These are phyloP conservation scores for Trichechus manatus DNA, from an alignment of 2,113 vertebrate genomes.

Conservation along the genomic window DNA sequence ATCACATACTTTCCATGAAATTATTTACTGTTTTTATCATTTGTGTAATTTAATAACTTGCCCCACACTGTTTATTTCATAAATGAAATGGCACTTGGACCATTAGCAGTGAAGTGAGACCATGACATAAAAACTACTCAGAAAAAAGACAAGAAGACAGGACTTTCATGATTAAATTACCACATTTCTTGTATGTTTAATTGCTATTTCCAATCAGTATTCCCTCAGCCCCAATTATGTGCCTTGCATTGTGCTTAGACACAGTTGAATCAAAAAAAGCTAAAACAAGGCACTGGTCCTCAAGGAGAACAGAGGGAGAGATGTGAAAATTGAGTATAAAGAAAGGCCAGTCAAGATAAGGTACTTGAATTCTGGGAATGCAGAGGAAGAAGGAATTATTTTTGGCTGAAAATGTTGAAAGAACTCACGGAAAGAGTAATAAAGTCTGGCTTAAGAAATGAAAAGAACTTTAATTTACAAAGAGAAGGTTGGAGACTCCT, in stretches of 20 bases:
- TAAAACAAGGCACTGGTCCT: not conserved
- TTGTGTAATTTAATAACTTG: conserved; percentile 30
- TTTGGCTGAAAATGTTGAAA: not conserved
- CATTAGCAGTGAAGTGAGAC: conserved; percentile 25
- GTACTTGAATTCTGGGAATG: not conserved
- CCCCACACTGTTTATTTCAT: conserved; percentile 9
- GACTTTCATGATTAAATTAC: not conserved
- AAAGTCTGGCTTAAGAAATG: not conserved
- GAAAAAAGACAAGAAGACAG: not conserved
- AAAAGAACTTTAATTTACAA: not conserved
- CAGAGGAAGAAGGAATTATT: not conserved
- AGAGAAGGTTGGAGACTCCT: not conserved
- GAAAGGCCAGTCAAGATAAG: not conserved
- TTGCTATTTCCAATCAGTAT: not conserved
- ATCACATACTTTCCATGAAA: conserved; percentile 38
- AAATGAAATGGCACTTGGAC: conserved; percentile 28
- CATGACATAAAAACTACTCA: conserved; percentile 35
- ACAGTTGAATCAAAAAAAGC: not conserved
- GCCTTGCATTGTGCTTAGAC: not conserved
- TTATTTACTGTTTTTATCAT: not conserved
- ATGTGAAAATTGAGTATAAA: not conserved
- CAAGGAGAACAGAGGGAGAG: not conserved
- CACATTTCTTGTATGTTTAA: not conserved
- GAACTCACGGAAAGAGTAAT: not conserved
- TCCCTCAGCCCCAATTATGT: not conserved